Conservation (phyloP, 2,113 vertebrate species). For the Colistium nudipinnis region DNA sequence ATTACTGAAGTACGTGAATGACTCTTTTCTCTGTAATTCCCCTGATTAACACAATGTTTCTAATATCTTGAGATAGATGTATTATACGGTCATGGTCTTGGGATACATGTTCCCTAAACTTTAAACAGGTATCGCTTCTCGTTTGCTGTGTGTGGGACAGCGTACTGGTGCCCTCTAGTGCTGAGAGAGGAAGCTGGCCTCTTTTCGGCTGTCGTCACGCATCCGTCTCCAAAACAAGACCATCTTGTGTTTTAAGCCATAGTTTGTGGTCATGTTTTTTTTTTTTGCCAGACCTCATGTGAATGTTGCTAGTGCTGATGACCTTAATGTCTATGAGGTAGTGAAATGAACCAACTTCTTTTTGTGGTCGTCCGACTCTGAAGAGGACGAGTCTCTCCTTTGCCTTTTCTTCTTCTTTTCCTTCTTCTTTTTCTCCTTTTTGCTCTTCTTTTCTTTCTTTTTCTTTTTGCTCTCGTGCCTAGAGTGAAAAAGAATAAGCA, state of each 20-base stretch:
- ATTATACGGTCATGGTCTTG: neutral
- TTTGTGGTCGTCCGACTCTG: conserved; percentile 67
- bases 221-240: neutral
- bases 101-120: neutral
- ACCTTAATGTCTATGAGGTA: neutral
- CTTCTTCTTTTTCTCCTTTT: conserved; percentile 87
- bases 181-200: neutral
- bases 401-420: conserved; percentile 85
- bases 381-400: conserved; percentile 66
- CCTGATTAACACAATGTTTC: neutral
- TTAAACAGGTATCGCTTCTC: neutral
- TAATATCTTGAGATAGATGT: neutral
- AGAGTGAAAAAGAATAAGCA: neutral
- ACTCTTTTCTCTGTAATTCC: neutral
- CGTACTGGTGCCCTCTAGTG: conserved; percentile 73
- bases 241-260: neutral
- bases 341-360: conserved; percentile 76
- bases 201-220: no score
- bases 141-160: conserved; percentile 14
- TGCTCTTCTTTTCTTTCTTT: conserved; percentile 86
- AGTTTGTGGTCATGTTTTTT: neutral
- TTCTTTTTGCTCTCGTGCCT: conserved; percentile 74
- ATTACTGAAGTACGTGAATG: neutral
- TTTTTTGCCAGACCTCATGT: no score
- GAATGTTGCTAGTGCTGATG: neutral